Evolutionary conservation across 2,888 invertebrate genomes (phyloP), one percentile per base, ranked within the genome.

Genomic region (Julus scanicus): DNA sequence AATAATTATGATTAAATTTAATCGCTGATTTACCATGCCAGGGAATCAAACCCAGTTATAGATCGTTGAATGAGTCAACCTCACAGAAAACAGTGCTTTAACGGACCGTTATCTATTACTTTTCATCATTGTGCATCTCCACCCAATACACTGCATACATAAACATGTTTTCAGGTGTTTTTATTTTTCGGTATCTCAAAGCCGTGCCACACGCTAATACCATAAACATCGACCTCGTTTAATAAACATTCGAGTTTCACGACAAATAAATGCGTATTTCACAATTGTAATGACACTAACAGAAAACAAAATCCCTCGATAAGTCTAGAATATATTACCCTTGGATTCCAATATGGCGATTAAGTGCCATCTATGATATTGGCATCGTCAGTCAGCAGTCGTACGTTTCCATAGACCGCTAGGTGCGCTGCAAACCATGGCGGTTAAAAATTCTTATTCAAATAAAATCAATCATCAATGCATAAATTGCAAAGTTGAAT

Each of bases 191-290:
- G 57, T 17, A 57, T 17, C 17, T 57, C 15, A 57, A 57, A 57
- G 57, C 57, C 57, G 15, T 57, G 57, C 15, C 57, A 57, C 57
- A 15, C 11, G 57, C 57, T 57, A 57, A 57, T 57, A 17, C 57
- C 57, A 57, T 57, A 57, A 57, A 57, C 57, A 57, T 15, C 57
- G 57, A 57, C 57, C 57, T 57, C 57, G 57, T 57, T 57, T 57
- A 3, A 15, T 4, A 57, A 57, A 29, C 15, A 57, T 17, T 11
- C 57, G 17, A 57, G 17, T 15, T 57, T 4, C 15, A 57, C 57
- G 57, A 15, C 57, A 57, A 57, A 57, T 57, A 57, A 57, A 57
- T 57, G 57, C 11, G 17, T 4, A 29, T 29, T 57, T 57, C 57
- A 15, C 57, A 57, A 57, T 57, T 57, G 6, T 57, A 15, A 57